Base-by-base conservation (phyloP, 2,888 invertebrate species). In the Torymus texanus region DNA sequence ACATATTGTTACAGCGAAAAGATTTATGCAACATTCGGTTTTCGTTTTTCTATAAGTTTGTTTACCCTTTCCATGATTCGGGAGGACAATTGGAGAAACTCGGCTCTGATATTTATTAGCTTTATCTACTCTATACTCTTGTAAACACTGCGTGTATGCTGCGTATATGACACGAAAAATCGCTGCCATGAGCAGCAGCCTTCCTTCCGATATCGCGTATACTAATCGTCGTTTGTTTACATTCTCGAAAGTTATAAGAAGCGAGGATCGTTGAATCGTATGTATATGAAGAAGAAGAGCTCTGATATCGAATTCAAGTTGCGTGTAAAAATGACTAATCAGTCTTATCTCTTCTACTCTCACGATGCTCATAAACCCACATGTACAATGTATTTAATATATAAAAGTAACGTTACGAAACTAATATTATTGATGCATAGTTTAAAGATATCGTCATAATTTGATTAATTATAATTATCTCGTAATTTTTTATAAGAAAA, bases 341-440 rank as follows among this genome's bases (percentile, higher is more conserved):
- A 68, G 56, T 74, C 63, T 80, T 67, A 68, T 77, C 65, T 67
- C 62, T 66, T 75, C 41, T 41, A 41, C 41, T 41, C 70, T 77
- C 66, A 70, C 65, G 66, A 80, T 80, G 80, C 75, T 80, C 81
- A 70, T 80, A 81, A 79, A 72, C 72, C 67, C 70, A 41, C 71
- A 67, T 78, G 74, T 81, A 78, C 56, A 79, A 82, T 76, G 70
- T 73, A 81, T 70, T 77, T 75, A 75, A 70, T 65, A 41, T 41
- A 62, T 59, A 62, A 72, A 75, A 66, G 66, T 76, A 72, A 79
- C 21, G 24, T 68, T 78, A 74, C n/a, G 41, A 41, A 65, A 67
- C 5, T 71, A 80, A 74, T 80, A 72, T 67, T 68, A 81, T 68
- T 41, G 18, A 56, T 66, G 79, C 75, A 61, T 68, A 72, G 59